Evolutionary conservation across 2,113 vertebrate genomes (phyloP).

Genomic region (Pelusios castaneus): DNA sequence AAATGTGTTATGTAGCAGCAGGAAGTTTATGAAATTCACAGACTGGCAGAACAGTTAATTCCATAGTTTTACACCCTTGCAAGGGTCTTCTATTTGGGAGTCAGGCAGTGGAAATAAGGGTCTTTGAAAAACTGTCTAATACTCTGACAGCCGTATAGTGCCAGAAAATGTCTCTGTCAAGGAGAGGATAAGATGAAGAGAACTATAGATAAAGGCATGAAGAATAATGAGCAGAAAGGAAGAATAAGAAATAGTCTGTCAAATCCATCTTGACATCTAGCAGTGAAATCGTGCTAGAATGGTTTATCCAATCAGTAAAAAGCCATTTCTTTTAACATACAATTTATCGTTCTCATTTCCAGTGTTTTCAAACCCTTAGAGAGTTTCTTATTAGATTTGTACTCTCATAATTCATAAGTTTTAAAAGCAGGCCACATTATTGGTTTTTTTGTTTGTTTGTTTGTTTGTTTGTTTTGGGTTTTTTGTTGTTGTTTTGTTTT

Average conservation of each 20-base stretch:
- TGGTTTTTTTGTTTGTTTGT: neutral
- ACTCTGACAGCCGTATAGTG: constrained; percentile 21
- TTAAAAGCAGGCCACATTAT: constrained; percentile 28
- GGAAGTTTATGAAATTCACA: neutral
- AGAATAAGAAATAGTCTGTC: constrained; percentile 12
- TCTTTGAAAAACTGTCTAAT: neutral
- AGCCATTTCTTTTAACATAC: constrained; percentile 12
- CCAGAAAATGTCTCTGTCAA: constrained; percentile 17
- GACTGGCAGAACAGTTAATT: neutral
- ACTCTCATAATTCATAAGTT: constrained; percentile 23
- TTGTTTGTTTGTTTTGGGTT: too few relatives aligned
- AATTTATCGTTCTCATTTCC: constrained; percentile 34
- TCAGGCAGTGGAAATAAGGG: neutral
- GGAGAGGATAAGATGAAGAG: neutral
- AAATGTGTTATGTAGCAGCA: neutral
- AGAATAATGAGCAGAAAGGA: neutral
- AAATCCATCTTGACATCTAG: constrained; percentile 40
- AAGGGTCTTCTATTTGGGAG: neutral
- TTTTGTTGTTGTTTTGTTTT: too few relatives aligned
- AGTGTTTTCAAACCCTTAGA: neutral
- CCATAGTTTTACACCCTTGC: neutral
- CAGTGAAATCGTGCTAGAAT: constrained; percentile 29
- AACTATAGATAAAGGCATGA: constrained; percentile 12
- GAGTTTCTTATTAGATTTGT: constrained; percentile 24
- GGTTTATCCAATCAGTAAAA: neutral